Evolutionary conservation across 1,140 invertebrate genomes (phyloP).

Genomic region (Campodea augens): DNA sequence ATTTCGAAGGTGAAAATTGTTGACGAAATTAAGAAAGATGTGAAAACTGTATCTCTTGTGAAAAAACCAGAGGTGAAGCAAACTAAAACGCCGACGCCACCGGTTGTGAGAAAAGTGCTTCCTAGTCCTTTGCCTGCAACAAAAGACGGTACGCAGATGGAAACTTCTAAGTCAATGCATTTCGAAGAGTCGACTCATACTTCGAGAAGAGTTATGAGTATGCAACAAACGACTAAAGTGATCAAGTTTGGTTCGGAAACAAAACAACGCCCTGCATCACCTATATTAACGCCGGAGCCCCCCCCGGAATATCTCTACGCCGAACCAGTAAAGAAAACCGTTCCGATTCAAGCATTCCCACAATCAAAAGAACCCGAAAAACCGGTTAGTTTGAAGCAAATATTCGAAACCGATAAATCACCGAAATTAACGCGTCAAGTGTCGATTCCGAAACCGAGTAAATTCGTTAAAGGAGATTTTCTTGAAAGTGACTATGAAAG

Average conservation of each 20-base stretch:
- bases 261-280: not conserved
- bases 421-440: conserved; percentile 18
- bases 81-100: too few species aligned
- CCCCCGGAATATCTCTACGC: too few species aligned
- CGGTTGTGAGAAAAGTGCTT: too few species aligned
- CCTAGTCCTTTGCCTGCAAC: too few species aligned
- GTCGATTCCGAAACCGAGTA: conserved; percentile 33
- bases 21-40: not conserved
- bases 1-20: conserved; percentile 17
- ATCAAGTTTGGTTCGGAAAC: conserved; percentile 37
- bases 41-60: too few species aligned
- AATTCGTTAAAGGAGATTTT: conserved; percentile 44
- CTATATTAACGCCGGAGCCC: too few species aligned
- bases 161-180: conserved; percentile 42
- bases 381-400: conserved; percentile 21
- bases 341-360: conserved; percentile 20
- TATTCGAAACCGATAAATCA: conserved; percentile 27
- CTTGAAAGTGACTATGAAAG: conserved; percentile 50
- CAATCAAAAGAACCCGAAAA: conserved; percentile 5
- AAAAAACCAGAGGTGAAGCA: too few species aligned
- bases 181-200: conserved; percentile 46
- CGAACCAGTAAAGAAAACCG: conserved; percentile 36
- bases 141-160: conserved; percentile 31
- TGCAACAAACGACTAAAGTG: conserved; percentile 43
- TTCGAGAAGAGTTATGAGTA: conserved; percentile 37